These are phyloP conservation scores for Meiosimyza platycephala DNA, from an alignment of 2,888 invertebrate species.

Conservation along the genomic window DNA sequence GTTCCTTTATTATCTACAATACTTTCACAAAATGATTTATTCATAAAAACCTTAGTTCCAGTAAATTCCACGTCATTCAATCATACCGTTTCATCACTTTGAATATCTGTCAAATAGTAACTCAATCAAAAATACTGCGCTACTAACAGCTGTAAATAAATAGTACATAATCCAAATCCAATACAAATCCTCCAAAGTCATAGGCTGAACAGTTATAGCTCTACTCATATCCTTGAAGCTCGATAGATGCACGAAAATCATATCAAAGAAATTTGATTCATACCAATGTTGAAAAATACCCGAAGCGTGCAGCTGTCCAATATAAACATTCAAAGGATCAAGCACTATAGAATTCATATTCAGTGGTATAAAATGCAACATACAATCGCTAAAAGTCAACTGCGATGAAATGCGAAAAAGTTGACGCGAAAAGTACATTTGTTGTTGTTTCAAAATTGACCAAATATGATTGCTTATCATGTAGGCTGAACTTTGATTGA, in stretches of 20 bases:
- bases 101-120: too few species aligned
- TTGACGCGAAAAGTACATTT: slow-evolving; percentile 30
- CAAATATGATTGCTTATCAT: slow-evolving; percentile 1
- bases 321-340: slow-evolving; percentile 31
- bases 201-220: too few species aligned
- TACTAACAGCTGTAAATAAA: too few species aligned
- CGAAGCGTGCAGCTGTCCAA: slow-evolving; percentile 30
- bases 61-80: too few species aligned
- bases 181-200: too few species aligned
- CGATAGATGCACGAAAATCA: slow-evolving; percentile 20
- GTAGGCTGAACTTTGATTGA: too few species aligned
- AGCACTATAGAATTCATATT: slow-evolving; percentile 42
- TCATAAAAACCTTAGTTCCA: too few species aligned
- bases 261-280: slow-evolving; percentile 31
- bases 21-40: too few species aligned
- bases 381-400: slow-evolving; percentile 15
- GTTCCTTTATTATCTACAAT: too few species aligned
- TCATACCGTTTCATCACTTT: too few species aligned
- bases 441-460: slow-evolving; percentile 30
- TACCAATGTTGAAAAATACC: slow-evolving; percentile 43
- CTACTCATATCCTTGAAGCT: slow-evolving; percentile 23
- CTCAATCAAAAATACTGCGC: too few species aligned
- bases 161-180: too few species aligned
- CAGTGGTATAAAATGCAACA: slow-evolving; percentile 37
- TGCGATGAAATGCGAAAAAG: slow-evolving; percentile 29